Evolutionary conservation across 2,888 invertebrate species (phyloP), one percentile per base, ranked within the genome.

Genomic region (Meteorus colon): DNA sequence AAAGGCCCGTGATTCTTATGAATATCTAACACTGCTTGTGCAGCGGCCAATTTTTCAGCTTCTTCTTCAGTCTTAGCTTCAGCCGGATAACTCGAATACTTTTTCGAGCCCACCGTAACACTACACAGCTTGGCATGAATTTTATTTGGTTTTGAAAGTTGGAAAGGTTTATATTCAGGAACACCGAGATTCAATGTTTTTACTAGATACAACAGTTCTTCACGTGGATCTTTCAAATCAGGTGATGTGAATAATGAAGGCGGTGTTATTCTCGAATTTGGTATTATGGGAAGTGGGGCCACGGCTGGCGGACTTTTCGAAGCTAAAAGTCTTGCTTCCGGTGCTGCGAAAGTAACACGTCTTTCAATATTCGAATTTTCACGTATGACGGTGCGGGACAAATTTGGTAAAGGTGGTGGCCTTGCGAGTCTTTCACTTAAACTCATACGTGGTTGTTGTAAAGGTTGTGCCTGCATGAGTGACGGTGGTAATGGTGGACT

Each of bases 1-100:
- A 24, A 87, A 77, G 59, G 88, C 72, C 27, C 85, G 48, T 16
- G 80, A 86, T 80, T 87, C 87, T n/a, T 84, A 79, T 2, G 85
- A 75, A 74, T 90, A 77, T 88, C 89, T 1, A 85, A 79, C 1
- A 91, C 75, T 2, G 91, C 91, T 68, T 85, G 78, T 63, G 86
- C 82, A 0, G 91, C 90, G 6, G 90, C 91, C n/a, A 88, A 79
- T 41, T 84, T 83, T 79, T 90, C 86, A 0, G 92, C 91, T 1
- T 88, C 88, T 0, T 82, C 82, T 19, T 86, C 81, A 5, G 86
- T 87, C 10, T 74, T 76, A 12, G 90, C 90, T 66, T 91, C 91
- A 1, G 87, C 80, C 0, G 92, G 92, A 82, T 91, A 92, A 77
- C 90, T 91, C 1, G 85, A 87, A 67, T 85, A 90, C 14, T 85